Conservation (phyloP, 1,140 invertebrate genomes). For the Paramacrobiotus metropolitanus region DNA sequence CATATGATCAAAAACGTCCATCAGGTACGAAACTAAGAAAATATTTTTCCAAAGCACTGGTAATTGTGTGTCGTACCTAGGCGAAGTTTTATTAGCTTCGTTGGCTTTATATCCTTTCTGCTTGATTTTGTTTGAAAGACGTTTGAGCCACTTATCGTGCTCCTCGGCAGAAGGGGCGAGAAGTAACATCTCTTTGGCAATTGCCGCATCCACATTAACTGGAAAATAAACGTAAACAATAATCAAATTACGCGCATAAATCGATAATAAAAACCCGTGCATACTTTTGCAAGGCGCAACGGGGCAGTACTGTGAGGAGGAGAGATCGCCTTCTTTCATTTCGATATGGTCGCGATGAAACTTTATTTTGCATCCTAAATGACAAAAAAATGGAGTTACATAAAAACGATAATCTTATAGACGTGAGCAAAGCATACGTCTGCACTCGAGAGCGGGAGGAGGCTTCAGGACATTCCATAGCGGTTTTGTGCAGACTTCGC, state of each 20-base stretch:
- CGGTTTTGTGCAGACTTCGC: conserved; percentile 86
- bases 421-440: conserved; percentile 38
- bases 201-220: conserved; percentile 72
- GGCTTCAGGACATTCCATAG: conserved; percentile 91
- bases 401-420: background rate
- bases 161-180: conserved; percentile 57
- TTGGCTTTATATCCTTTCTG: conserved; percentile 70
- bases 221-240: conserved; percentile 11
- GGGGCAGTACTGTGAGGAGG: too few relatives aligned
- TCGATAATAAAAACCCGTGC: background rate
- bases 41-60: too few relatives aligned
- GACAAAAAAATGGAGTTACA: conserved; percentile 8
- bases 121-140: conserved; percentile 70
- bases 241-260: conserved; percentile 2
- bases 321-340: conserved; percentile 20
- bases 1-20: too few relatives aligned
- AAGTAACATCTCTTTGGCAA: conserved; percentile 68
- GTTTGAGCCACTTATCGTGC: conserved; percentile 71
- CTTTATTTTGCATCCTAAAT: conserved; percentile 75
- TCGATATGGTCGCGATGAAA: conserved; percentile 79
- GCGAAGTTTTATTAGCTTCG: conserved; percentile 36
- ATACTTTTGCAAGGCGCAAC: conserved; percentile 40
- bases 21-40: too few relatives aligned
- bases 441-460: conserved; percentile 81
- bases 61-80: too few relatives aligned